phyloP scores from a whole-genome alignment of 1,140 invertebrate species.

The Drosophila miranda region DNA sequence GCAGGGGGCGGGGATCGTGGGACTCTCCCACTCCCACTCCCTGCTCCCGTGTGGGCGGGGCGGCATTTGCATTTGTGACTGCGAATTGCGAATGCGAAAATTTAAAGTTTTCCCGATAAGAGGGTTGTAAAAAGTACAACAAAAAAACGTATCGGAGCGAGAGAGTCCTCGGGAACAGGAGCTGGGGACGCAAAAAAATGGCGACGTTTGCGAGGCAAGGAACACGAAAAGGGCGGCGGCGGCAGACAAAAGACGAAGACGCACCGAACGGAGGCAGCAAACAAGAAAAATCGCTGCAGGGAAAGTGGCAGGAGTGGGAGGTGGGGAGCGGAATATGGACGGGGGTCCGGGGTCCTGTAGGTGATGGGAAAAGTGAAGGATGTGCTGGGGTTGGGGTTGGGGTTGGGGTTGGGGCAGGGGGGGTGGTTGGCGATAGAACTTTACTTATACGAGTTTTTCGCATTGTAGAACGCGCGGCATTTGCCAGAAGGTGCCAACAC shows the following conservation, averaged over 20 bases:
- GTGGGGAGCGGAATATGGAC: slow-evolving; percentile 9
- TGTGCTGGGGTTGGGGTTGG: slow-evolving; percentile 3
- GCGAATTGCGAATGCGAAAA: slow-evolving; percentile 78
- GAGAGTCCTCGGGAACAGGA: slow-evolving; percentile 9
- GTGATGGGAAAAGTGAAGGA: slow-evolving; percentile 26
- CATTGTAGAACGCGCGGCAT: slow-evolving; percentile 70
- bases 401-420: not conserved
- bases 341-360: not conserved
- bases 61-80: slow-evolving; percentile 75
- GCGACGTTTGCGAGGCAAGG: slow-evolving; percentile 64
- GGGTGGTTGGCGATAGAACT: slow-evolving; percentile 27
- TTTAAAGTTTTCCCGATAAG: slow-evolving; percentile 78
- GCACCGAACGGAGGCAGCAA: slow-evolving; percentile 44
- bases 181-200: slow-evolving; percentile 54
- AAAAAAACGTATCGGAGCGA: slow-evolving; percentile 44
- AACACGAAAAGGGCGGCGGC: slow-evolving; percentile 67
- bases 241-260: slow-evolving; percentile 69
- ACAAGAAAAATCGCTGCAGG: slow-evolving; percentile 75
- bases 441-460: slow-evolving; percentile 73
- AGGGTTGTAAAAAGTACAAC: slow-evolving; percentile 75
- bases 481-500: slow-evolving; percentile 78
- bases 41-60: slow-evolving; percentile 32
- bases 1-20: not conserved
- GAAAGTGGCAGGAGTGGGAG: slow-evolving; percentile 1
- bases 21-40: too few species aligned